Evolutionary conservation across 1,140 invertebrate species (phyloP).

Genomic region (Euwallacea similis): DNA sequence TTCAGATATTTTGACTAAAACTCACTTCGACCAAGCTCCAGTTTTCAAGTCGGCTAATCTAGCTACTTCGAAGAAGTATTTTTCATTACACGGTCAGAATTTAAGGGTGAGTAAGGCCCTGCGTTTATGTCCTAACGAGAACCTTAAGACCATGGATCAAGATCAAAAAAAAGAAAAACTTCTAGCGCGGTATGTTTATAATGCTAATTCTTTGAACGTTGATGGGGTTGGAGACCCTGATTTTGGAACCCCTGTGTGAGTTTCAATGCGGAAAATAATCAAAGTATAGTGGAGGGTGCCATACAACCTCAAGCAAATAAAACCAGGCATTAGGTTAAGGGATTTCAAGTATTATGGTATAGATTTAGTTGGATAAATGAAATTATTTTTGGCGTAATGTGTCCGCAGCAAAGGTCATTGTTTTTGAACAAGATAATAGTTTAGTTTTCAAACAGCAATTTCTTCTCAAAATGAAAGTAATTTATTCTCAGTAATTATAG

Average conservation of each 20-base stretch:
- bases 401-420: no score
- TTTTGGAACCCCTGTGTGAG: slow-evolving; percentile 63
- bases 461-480: no score
- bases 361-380: no score
- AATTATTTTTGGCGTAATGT: no score
- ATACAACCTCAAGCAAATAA: no score
- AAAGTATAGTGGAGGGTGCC: no score
- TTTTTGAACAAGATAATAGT: no score
- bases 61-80: slow-evolving; percentile 48
- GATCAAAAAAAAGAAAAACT: slow-evolving; percentile 52
- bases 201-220: slow-evolving; percentile 52
- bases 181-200: slow-evolving; percentile 53
- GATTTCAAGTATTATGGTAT: no score
- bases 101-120: slow-evolving; percentile 52
- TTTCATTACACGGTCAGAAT: slow-evolving; percentile 48
- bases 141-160: slow-evolving; percentile 36
- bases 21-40: slow-evolving; percentile 33
- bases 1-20: slow-evolving; percentile 53
- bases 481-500: no score
- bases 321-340: no score
- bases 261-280: not conserved
- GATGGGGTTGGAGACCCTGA: slow-evolving; percentile 62
- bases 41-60: slow-evolving; percentile 28
- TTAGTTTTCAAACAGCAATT: no score
- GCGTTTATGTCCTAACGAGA: slow-evolving; percentile 50